Evolutionary conservation across 2,888 invertebrate species (phyloP).

Genomic region (Gasteruption jaculator): DNA sequence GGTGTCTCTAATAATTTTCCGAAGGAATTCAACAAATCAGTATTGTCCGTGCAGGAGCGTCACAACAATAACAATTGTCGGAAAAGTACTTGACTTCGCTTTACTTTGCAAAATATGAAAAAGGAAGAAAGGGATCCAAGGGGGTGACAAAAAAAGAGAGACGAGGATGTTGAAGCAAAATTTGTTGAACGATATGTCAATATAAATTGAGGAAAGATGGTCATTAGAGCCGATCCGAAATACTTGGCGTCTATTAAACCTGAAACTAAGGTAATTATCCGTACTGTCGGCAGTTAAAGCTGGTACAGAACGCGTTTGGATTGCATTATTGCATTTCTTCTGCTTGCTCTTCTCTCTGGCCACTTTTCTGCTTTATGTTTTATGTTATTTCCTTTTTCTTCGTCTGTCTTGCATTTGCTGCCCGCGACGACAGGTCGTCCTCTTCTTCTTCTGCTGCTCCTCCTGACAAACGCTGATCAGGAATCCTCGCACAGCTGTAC

Average conservation of each 20-base stretch:
- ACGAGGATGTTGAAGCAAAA: constrained; percentile 1
- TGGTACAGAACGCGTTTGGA: constrained; percentile 23
- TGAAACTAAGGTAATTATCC: constrained; percentile 48
- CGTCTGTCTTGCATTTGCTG: constrained; percentile 9
- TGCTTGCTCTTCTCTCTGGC: constrained; percentile 17
- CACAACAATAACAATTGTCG: too few relatives aligned
- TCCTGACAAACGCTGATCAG: constrained; percentile 21
- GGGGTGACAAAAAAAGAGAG: too few relatives aligned
- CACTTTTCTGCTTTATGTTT: constrained; percentile 16
- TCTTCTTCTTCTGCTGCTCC: constrained; percentile 12
- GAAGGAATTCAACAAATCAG: too few relatives aligned
- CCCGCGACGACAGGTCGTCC: constrained; percentile 9
- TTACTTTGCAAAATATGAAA: too few relatives aligned
- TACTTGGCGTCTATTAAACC: constrained; percentile 49
- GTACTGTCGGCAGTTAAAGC: too few relatives aligned
- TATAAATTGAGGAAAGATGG: constrained; percentile 49
- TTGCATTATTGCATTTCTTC: constrained; percentile 42
- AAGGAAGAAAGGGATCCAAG: too few relatives aligned
- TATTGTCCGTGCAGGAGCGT: too few relatives aligned
- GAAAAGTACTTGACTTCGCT: too few relatives aligned
- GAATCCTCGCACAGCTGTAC: constrained; percentile 34
- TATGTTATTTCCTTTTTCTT: constrained; percentile 13
- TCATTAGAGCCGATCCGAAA: constrained; percentile 48
- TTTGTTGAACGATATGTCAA: constrained; percentile 23
- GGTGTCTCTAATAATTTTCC: neutral